These are phyloP conservation scores for Zaprionus camerounensis DNA, from an alignment of 1,140 invertebrate genomes.

Conservation along the genomic window DNA sequence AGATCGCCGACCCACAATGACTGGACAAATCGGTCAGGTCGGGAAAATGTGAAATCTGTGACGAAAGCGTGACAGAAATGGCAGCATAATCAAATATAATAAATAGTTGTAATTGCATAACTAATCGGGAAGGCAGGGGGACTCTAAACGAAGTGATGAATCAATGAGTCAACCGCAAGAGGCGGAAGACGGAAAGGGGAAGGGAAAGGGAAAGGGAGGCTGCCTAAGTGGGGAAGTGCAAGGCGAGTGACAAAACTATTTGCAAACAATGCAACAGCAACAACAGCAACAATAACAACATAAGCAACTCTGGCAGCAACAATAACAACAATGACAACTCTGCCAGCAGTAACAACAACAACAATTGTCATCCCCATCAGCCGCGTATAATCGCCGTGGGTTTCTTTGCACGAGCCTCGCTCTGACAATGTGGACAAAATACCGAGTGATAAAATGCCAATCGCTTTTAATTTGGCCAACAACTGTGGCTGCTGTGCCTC, in stretches of 20 bases:
- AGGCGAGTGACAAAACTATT: constrained; percentile 25
- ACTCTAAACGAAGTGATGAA: constrained; percentile 29
- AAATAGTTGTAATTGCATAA: constrained; percentile 45
- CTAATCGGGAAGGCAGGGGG: constrained; percentile 10
- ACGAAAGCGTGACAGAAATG: background rate
- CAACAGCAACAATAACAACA: constrained; percentile 11
- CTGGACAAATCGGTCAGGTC: background rate
- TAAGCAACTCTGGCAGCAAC: background rate
- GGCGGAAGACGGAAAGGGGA: background rate
- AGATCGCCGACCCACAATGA: constrained; percentile 4
- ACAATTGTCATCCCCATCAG: constrained; percentile 12
- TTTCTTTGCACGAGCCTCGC: background rate
- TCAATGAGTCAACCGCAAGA: constrained; percentile 30
- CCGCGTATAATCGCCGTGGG: constrained; percentile 7
- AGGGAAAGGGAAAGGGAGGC: background rate
- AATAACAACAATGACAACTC: background rate
- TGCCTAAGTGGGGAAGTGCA: background rate
- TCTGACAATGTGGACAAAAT: constrained; percentile 41
- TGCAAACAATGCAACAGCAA: constrained; percentile 12
- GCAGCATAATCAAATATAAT: constrained; percentile 8
- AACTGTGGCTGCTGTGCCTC: constrained; percentile 22
- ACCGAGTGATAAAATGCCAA: constrained; percentile 68
- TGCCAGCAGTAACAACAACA: background rate
- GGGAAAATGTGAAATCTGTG: constrained; percentile 9
- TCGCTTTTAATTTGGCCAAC: constrained; percentile 40